Conservation (phyloP, 2,888 invertebrate species). For the Spodoptera picta region DNA sequence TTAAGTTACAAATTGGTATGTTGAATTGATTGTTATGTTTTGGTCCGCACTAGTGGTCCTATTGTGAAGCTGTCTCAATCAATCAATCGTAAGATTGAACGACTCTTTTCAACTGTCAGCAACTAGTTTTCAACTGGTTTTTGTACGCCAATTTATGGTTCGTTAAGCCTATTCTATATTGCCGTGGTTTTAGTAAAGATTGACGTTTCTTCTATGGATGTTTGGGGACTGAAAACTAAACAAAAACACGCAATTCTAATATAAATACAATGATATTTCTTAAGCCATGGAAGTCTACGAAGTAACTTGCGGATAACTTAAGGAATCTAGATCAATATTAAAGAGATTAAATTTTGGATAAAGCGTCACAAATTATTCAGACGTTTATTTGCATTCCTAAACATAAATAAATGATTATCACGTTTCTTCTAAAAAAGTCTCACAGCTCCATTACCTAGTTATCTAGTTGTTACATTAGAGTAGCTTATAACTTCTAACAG, state of each 20-base stretch:
- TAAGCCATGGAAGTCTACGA: too few relatives aligned
- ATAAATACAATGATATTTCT: too few relatives aligned
- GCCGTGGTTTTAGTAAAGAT: constrained; percentile 4
- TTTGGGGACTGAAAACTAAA: too few relatives aligned
- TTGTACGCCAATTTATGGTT: constrained; percentile 8
- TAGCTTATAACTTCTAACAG: background rate
- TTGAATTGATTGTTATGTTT: background rate
- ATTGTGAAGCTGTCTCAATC: constrained; percentile 28
- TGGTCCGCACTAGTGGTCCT: background rate
- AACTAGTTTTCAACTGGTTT: constrained; percentile 21
- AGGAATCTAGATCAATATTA: too few relatives aligned
- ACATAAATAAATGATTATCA: too few relatives aligned
- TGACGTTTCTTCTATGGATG: background rate
- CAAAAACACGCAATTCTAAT: too few relatives aligned
- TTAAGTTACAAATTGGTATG: background rate
- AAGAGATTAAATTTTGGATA: too few relatives aligned
- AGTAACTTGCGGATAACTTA: too few relatives aligned
- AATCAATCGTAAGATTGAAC: constrained; percentile 26
- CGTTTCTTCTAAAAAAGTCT: constrained; percentile 1
- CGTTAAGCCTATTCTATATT: background rate
- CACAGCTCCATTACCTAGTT: background rate
- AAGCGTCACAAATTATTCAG: too few relatives aligned
- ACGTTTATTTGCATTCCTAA: too few relatives aligned
- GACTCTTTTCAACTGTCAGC: constrained; percentile 32
- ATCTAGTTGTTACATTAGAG: constrained; percentile 13